Evolutionary conservation across 1,140 invertebrate genomes (phyloP).

Genomic region (Orchesella cincta): DNA sequence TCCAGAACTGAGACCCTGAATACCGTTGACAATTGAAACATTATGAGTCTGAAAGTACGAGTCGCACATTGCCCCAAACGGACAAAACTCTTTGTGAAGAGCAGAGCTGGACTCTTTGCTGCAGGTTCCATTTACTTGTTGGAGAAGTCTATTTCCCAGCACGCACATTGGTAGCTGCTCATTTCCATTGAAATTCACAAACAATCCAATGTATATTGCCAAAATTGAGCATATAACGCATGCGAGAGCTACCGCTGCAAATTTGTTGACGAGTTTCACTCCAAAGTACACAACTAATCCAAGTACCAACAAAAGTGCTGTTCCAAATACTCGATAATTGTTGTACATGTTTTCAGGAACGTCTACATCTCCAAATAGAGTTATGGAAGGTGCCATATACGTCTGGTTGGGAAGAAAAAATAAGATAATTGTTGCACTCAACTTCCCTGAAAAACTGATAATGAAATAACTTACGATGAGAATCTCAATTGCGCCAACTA

Average conservation of each 20-base stretch:
- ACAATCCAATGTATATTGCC: constrained; percentile 95
- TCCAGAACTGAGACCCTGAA: constrained; percentile 76
- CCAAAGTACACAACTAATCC: constrained; percentile 94
- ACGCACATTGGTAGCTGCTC: constrained; percentile 86
- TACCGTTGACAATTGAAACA: constrained; percentile 64
- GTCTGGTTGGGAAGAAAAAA: constrained; percentile 78
- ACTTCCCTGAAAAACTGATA: no score
- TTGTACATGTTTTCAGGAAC: constrained; percentile 86
- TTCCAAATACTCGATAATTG: constrained; percentile 97
- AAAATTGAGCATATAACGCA: constrained; percentile 96
- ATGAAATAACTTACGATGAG: constrained; percentile 91
- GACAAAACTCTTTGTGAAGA: constrained; percentile 70
- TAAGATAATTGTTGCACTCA: no score
- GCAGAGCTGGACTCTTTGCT: constrained; percentile 69
- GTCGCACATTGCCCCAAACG: constrained; percentile 64
- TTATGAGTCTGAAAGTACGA: constrained; percentile 70
- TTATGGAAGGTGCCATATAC: constrained; percentile 91
- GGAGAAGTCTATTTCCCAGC: constrained; percentile 81
- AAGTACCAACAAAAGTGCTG: constrained; percentile 82
- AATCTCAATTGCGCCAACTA: constrained; percentile 97
- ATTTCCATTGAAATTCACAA: constrained; percentile 88
- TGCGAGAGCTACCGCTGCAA: constrained; percentile 90
- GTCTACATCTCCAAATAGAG: constrained; percentile 91
- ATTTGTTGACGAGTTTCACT: constrained; percentile 98
- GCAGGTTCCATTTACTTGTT: constrained; percentile 71